Evolutionary conservation across 2,888 invertebrate genomes (phyloP), one percentile per base, ranked within the genome.

Genomic region (Coelopa pilipes): DNA sequence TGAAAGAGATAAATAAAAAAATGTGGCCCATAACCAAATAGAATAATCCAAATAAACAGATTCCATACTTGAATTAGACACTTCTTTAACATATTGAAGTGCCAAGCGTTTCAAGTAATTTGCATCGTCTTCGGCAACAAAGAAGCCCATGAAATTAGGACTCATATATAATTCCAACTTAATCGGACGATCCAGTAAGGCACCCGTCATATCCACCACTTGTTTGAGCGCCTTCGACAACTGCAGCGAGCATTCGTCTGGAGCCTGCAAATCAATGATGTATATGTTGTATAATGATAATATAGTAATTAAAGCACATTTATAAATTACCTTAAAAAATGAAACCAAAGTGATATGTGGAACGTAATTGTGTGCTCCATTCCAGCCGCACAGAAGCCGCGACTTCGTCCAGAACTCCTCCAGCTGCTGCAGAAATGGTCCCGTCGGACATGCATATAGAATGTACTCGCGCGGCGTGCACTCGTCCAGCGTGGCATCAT

Each of bases 311-410:
- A n/a, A n/a, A n/a, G n/a, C n/a, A n/a, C 65, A 65, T 65, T 65
- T n/a, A n/a, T n/a, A n/a, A 47, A 46, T 9, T 89, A 94, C 95
- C 90, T 94, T 93, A 82, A 97, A 97, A 87, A 95, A 96, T 15
- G 95, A 93, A 72, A 96, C 94, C 72, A 97, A 89, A 10, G 96
- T 97, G 78, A 97, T 94, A 83, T 97, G 97, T 1, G 96, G 96
- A 75, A 94, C 92, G 86, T 93, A 96, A 85, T 95, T 95, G 82
- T 96, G 96, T 0, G 96, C 96, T 24, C 95, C 94, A 88, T 96
- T 97, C 94, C 96, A 95, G 9, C 94, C 94, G 82, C 92, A 92
- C 13, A 91, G 87, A 49, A 90, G 88, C 80, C 92, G 91, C 0
- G 95, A 94, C 82, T 93, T 93, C 1, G 91, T 89, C 94, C 94